These are phyloP conservation scores for Antheraea assamensis DNA, from an alignment of 2,888 invertebrate genomes.

Conservation along the genomic window DNA sequence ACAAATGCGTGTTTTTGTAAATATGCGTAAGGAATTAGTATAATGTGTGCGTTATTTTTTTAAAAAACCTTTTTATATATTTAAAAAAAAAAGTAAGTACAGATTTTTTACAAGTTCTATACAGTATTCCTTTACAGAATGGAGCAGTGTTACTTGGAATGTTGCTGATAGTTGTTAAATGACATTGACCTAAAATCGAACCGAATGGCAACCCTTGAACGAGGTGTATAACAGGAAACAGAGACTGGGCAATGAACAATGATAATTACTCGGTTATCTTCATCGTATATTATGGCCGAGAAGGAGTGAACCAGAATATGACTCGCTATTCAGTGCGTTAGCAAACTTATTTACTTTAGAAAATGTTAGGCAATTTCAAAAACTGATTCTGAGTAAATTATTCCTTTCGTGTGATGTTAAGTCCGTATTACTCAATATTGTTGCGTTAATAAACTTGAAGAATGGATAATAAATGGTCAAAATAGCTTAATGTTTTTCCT, in stretches of 20 bases:
- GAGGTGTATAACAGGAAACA: neutral
- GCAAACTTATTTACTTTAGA: neutral
- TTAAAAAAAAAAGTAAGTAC: too few species aligned
- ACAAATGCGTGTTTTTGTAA: constrained; percentile 5
- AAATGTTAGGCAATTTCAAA: neutral
- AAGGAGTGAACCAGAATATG: neutral
- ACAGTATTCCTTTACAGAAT: neutral
- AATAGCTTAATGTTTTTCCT: too few species aligned
- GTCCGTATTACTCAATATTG: too few species aligned
- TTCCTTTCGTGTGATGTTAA: too few species aligned
- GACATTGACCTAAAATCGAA: neutral
- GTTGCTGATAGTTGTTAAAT: neutral
- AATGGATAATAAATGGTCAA: too few species aligned
- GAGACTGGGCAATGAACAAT: neutral
- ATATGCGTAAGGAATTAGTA: neutral
- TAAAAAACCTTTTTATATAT: neutral
- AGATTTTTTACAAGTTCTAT: too few species aligned
- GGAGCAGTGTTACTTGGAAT: neutral
- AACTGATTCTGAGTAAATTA: too few species aligned
- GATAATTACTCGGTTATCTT: neutral
- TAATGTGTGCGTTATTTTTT: neutral
- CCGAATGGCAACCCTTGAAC: neutral
- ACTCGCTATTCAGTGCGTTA: neutral
- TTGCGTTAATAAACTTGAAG: too few species aligned
- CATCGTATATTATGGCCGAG: neutral